These are phyloP conservation scores for Cryptosula pallasiana DNA, from an alignment of 2,888 invertebrate species.

Conservation along the genomic window DNA sequence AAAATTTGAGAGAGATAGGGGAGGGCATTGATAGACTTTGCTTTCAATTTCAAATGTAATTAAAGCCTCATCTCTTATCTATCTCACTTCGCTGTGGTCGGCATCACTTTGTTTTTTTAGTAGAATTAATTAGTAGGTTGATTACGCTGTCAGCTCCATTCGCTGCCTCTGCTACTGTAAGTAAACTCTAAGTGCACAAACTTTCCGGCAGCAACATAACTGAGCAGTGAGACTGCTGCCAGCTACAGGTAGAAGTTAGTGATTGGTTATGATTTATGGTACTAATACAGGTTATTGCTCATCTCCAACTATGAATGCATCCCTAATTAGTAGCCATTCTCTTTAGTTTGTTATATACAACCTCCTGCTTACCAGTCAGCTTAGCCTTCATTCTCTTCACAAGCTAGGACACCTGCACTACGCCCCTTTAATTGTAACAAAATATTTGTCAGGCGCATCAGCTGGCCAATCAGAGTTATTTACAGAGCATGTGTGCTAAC, in stretches of 20 bases:
- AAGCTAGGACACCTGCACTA: not conserved
- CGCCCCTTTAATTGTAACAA: not conserved
- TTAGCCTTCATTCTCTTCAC: not conserved
- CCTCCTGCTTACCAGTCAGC: not conserved
- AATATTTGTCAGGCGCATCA: not conserved
- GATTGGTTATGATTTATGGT: not conserved
- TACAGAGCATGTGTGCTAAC: conserved; percentile 7
- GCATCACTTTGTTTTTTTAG: too few relatives aligned
- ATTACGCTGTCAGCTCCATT: not conserved
- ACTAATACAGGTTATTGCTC: not conserved
- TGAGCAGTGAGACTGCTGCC: not conserved
- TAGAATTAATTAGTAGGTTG: too few relatives aligned
- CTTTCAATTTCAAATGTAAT: too few relatives aligned
- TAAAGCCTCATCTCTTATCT: too few relatives aligned
- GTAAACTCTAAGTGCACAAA: too few relatives aligned
- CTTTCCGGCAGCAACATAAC: not conserved
- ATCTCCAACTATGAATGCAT: not conserved
- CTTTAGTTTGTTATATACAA: not conserved
- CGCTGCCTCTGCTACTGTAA: not conserved
- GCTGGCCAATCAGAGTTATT: not conserved
- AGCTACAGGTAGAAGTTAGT: not conserved
- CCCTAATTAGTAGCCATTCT: not conserved
- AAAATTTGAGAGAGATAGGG: too few relatives aligned
- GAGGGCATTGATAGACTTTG: too few relatives aligned
- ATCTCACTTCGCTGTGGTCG: too few relatives aligned